A percentile compares a stretch with the other conserved stretches of the same genome.
Evolutionary conservation across 1,140 invertebrate genomes (phyloP).

Genomic region (Dinoponera quadriceps): DNA sequence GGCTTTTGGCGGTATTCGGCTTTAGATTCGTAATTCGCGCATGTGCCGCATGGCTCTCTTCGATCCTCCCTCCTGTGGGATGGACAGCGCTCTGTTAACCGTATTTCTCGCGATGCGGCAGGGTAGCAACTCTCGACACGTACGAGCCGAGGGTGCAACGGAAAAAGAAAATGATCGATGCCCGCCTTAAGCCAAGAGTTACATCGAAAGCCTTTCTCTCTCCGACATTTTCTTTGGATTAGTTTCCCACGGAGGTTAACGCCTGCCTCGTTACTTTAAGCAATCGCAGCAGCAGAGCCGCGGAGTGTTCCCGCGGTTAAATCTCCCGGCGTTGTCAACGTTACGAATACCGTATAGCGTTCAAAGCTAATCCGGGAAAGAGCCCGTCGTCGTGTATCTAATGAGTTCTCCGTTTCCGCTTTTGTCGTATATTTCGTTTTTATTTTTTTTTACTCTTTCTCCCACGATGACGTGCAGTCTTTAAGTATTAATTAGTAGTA

Average conservation of each 20-base stretch:
- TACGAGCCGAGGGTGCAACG: conserved; percentile 33
- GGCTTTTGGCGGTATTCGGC: too few species aligned
- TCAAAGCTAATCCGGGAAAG: conserved; percentile 40
- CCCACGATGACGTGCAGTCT: background rate
- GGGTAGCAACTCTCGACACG: conserved; percentile 31
- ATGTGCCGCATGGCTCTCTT: background rate
- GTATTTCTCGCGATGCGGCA: conserved; percentile 47
- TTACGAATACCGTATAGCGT: conserved; percentile 26
- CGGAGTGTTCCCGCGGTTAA: conserved; percentile 53
- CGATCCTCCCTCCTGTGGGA: background rate
- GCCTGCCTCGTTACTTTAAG: conserved; percentile 58
- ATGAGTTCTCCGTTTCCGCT: background rate
- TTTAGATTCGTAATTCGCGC: conserved; percentile 9
- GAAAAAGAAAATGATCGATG: conserved; percentile 72
- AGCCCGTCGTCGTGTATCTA: conserved; percentile 6
- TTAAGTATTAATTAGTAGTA: background rate
- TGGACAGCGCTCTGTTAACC: conserved; percentile 51
- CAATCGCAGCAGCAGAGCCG: conserved; percentile 32
- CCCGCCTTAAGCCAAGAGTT: conserved; percentile 74
- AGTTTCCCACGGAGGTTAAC: conserved; percentile 57
- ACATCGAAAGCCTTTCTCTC: conserved; percentile 79
- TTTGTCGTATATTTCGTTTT: background rate
- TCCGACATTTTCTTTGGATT: conserved; percentile 55
- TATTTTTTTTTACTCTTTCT: background rate
- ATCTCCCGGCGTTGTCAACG: conserved; percentile 62